Conservation (phyloP, 1,140 invertebrate genomes). For the Proctacanthus coquilletti region DNA sequence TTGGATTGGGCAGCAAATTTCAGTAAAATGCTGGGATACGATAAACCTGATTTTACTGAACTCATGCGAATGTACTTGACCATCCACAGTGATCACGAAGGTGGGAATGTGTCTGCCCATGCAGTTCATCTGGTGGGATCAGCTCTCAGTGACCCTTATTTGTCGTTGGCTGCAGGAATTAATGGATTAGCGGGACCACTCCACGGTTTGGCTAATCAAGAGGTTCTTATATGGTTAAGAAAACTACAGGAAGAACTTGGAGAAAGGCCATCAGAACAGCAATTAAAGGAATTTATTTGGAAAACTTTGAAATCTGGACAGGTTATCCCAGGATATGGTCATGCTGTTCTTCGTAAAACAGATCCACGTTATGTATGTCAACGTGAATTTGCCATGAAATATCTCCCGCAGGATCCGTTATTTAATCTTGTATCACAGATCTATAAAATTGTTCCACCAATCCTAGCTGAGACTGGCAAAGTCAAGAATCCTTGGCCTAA, state of each 20-base stretch:
- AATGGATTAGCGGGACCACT: conserved; percentile 87
- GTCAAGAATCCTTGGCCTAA: conserved; percentile 97
- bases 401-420: conserved; percentile 76
- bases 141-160: conserved; percentile 83
- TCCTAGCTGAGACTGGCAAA: conserved; percentile 81
- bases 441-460: conserved; percentile 83
- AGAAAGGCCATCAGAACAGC: conserved; percentile 66
- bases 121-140: conserved; percentile 86
- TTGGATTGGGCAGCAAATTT: conserved; percentile 93
- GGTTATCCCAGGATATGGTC: conserved; percentile 90
- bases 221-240: conserved; percentile 68
- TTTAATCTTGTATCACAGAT: conserved; percentile 81
- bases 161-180: conserved; percentile 83
- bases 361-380: conserved; percentile 82
- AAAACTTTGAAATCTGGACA: conserved; percentile 76
- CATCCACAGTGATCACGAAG: conserved; percentile 90
- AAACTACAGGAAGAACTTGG: conserved; percentile 65
- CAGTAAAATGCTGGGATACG: conserved; percentile 74
- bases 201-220: conserved; percentile 90
- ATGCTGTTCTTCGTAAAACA: conserved; percentile 87
- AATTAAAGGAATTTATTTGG: conserved; percentile 81
- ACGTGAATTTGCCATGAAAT: conserved; percentile 82
- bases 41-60: conserved; percentile 69
- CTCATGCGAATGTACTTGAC: conserved; percentile 86
- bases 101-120: conserved; percentile 90